phyloP scores from a whole-genome alignment of 2,797 vertebrate genomes.

The Channa striata region DNA sequence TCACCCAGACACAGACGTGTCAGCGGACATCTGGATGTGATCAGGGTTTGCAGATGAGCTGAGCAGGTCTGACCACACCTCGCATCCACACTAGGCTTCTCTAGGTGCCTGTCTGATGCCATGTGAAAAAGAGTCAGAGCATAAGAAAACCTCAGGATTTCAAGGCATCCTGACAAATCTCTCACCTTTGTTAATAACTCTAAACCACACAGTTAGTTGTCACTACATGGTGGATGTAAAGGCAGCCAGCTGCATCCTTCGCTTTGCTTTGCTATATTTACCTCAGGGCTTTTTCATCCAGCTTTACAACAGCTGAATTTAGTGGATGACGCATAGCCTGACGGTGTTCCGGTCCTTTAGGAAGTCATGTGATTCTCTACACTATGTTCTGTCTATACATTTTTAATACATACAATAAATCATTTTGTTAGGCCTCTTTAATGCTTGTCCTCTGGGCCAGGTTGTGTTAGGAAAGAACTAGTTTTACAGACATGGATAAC shows the following conservation, averaged over 20 bases:
- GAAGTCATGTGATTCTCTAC: no score
- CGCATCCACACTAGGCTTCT: slow-evolving; percentile 42
- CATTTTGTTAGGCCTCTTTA: no score
- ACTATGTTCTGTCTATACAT: no score
- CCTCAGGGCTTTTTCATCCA: no score
- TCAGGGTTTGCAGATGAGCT: slow-evolving; percentile 69
- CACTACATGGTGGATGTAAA: background rate
- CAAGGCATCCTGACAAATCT: background rate
- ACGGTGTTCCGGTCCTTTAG: no score
- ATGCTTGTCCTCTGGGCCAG: no score
- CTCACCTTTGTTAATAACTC: background rate
- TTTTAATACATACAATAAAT: no score
- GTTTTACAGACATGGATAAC: no score
- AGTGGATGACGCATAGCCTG: no score
- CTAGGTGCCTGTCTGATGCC: slow-evolving; percentile 12
- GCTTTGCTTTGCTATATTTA: background rate
- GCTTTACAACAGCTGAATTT: no score
- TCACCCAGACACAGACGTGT: slow-evolving; percentile 54
- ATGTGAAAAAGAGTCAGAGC: slow-evolving; percentile 2
- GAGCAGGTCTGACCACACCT: slow-evolving; percentile 65
- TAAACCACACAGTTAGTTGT: background rate
- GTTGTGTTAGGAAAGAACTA: no score
- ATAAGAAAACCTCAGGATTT: background rate
- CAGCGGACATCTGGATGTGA: slow-evolving; percentile 81
- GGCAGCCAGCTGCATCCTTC: background rate